phyloP scores from a whole-genome alignment of 2,888 invertebrate genomes.

The Drosophila testacea region DNA sequence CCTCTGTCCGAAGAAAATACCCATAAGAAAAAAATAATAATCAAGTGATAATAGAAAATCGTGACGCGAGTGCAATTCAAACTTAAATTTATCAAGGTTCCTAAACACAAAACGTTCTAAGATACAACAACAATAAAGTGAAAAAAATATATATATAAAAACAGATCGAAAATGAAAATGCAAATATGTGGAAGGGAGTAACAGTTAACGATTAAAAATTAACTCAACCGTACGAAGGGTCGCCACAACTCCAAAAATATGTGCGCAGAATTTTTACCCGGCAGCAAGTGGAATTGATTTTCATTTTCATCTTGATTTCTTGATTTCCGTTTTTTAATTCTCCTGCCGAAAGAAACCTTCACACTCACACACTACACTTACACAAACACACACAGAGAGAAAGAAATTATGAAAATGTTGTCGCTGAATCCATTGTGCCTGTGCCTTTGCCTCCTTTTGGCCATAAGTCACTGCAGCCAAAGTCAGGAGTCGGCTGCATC shows the following conservation, averaged over 20 bases:
- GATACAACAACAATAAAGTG: constrained; percentile 3
- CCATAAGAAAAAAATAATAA: constrained; percentile 12
- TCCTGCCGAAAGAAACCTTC: constrained; percentile 1
- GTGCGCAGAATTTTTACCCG: constrained; percentile 67
- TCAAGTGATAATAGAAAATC: constrained; percentile 48
- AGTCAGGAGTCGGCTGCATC: constrained; percentile 51
- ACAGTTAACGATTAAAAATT: constrained; percentile 31
- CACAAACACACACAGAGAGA: constrained; percentile 2
- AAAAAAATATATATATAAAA: not conserved
- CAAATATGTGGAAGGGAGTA: constrained; percentile 36
- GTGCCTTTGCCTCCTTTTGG: constrained; percentile 38
- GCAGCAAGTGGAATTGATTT: constrained; percentile 72
- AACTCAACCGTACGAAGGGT: constrained; percentile 38
- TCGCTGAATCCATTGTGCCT: constrained; percentile 41
- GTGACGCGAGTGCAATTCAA: constrained; percentile 47
- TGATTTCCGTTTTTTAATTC: constrained; percentile 20
- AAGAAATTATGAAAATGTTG: constrained; percentile 24
- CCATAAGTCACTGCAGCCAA: constrained; percentile 30
- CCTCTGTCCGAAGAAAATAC: constrained; percentile 20
- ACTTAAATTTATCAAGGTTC: constrained; percentile 45
- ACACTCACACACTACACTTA: constrained; percentile 7
- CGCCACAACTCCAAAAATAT: constrained; percentile 54
- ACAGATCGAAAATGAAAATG: constrained; percentile 30
- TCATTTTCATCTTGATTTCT: constrained; percentile 47
- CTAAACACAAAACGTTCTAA: constrained; percentile 26